Percentiles rank a stretch among this genome's conserved stretches.
Conservation (phyloP, 1,140 invertebrate species). For the Achroia grisella region DNA sequence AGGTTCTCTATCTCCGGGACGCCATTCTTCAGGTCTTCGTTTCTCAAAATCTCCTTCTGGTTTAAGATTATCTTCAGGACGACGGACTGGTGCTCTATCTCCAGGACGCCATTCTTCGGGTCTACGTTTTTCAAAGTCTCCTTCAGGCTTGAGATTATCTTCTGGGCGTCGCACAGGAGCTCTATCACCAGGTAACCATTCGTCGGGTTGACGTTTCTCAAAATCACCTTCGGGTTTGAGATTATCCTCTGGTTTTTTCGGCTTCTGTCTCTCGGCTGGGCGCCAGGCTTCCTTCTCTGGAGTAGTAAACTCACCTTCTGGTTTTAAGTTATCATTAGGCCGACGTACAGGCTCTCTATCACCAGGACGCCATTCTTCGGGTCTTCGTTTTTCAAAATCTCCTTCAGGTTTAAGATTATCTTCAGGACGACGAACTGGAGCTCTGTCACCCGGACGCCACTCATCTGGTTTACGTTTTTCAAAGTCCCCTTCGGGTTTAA, state of each 20-base stretch:
- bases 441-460: conserved; percentile 64
- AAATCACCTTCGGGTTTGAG: conserved; percentile 57
- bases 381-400: conserved; percentile 59
- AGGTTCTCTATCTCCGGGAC: conserved; percentile 54
- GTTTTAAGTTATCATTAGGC: conserved; percentile 37
- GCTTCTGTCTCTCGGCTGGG: conserved; percentile 63
- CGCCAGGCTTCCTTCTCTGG: conserved; percentile 55
- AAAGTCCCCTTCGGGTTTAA: conserved; percentile 78
- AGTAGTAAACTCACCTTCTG: conserved; percentile 64
- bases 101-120: conserved; percentile 68
- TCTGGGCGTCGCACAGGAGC: conserved; percentile 38
- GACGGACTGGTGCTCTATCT: conserved; percentile 44
- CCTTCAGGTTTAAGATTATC: conserved; percentile 51
- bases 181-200: conserved; percentile 57
- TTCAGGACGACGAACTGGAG: conserved; percentile 35
- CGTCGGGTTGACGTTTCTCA: conserved; percentile 51
- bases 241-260: conserved; percentile 41
- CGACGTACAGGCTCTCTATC: conserved; percentile 49
- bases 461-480: conserved; percentile 51
- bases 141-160: conserved; percentile 47
- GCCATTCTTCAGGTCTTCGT: conserved; percentile 73
- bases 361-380: conserved; percentile 50
- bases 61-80: conserved; percentile 69
- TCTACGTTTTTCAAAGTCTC: conserved; percentile 74
- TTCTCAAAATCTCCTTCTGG: conserved; percentile 75